Evolutionary conservation across 2,888 invertebrate genomes (phyloP).

Genomic region (Apamea monoglypha): DNA sequence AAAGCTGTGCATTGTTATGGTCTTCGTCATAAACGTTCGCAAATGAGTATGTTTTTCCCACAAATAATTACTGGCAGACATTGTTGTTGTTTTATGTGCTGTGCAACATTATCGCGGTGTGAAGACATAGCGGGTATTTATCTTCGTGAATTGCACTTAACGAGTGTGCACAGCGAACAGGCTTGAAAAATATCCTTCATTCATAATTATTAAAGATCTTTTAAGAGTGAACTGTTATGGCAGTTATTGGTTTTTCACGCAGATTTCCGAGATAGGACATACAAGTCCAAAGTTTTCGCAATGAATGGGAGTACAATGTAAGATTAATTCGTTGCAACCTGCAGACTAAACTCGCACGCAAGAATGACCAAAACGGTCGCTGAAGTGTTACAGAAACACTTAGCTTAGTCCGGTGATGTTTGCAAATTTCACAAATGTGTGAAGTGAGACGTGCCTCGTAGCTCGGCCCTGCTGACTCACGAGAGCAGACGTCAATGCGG

Average conservation of each 20-base stretch:
- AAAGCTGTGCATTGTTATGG: not conserved
- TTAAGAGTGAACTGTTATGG: not conserved
- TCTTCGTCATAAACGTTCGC: constrained; percentile 14
- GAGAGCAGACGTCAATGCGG: constrained; percentile 80
- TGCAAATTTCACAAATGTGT: constrained; percentile 61
- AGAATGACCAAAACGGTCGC: constrained; percentile 17
- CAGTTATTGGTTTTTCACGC: not conserved
- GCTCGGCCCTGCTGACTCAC: constrained; percentile 78
- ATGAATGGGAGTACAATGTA: not conserved
- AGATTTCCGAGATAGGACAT: not conserved
- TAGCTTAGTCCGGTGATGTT: constrained; percentile 47
- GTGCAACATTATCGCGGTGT: constrained; percentile 3
- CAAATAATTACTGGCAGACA: constrained; percentile 44
- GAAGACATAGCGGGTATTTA: not conserved
- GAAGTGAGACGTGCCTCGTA: constrained; percentile 69
- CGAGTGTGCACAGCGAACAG: too few species aligned
- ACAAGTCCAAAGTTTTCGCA: not conserved
- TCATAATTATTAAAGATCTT: not conserved
- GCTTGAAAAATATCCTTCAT: not conserved
- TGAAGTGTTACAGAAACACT: constrained; percentile 47
- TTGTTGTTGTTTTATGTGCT: constrained; percentile 36
- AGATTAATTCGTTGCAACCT: constrained; percentile 5
- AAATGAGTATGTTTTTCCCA: constrained; percentile 36
- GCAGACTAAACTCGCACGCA: not conserved
- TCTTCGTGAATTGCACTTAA: not conserved